A percentile compares a stretch with the other conserved stretches of the same genome.
These are phyloP conservation scores for Gymnocypris eckloni DNA, from an alignment of 2,797 vertebrate species.

Conservation along the genomic window DNA sequence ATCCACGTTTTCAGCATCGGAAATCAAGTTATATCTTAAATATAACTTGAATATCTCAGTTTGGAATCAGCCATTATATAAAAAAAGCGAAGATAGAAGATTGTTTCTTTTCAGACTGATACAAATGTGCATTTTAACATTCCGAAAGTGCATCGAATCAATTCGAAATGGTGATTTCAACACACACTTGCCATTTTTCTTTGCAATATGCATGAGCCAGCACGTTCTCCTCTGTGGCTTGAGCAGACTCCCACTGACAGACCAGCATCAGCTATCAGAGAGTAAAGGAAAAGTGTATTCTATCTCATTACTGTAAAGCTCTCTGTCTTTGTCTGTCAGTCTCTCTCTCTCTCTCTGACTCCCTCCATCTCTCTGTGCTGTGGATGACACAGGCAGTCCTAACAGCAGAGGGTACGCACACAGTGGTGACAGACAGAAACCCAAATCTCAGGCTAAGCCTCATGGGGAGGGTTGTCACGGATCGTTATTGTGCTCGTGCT, in stretches of 20 bases:
- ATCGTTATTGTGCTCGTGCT: conserved; percentile 41
- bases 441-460: conserved; percentile 35
- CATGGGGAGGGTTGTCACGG: conserved; percentile 35
- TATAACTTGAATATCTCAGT: neutral
- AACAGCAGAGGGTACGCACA: conserved; percentile 43
- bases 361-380: conserved; percentile 54
- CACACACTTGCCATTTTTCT: neutral
- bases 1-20: too few species aligned
- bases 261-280: conserved; percentile 59
- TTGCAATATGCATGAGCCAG: conserved; percentile 14
- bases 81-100: neutral
- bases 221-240: neutral
- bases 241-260: conserved; percentile 11
- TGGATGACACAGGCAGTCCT: conserved; percentile 40
- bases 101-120: neutral
- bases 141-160: neutral
- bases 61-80: neutral
- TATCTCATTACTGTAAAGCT: conserved; percentile 50
- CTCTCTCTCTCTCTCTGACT: conserved; percentile 40
- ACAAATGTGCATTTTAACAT: neutral
- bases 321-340: conserved; percentile 18
- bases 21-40: neutral
- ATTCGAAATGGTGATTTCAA: conserved; percentile 3
- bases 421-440: conserved; percentile 47
- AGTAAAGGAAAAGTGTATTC: conserved; percentile 61